These are phyloP conservation scores for Sinocyclocheilus grahami DNA, from an alignment of 2,113 vertebrate species.

Conservation along the genomic window DNA sequence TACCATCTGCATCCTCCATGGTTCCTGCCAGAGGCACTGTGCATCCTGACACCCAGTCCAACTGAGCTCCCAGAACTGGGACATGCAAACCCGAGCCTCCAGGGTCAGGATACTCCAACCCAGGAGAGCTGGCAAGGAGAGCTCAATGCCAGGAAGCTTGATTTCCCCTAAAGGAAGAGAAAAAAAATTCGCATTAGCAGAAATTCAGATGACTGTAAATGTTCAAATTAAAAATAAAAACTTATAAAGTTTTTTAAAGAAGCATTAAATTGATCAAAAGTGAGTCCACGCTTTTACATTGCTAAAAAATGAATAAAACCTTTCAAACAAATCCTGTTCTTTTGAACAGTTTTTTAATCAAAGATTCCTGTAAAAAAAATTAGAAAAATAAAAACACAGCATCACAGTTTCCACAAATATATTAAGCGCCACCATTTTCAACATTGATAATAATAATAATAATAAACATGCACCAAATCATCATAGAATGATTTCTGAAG, in stretches of 20 bases:
- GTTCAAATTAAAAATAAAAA: not conserved
- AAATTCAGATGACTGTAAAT: not conserved
- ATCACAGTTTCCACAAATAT: too few species aligned
- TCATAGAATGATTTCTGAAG: too few species aligned
- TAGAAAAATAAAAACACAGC: not conserved
- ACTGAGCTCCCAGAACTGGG: conserved; percentile 82
- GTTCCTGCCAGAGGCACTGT: conserved; percentile 80
- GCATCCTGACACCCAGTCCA: conserved; percentile 70
- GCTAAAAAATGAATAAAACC: too few species aligned
- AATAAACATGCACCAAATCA: too few species aligned
- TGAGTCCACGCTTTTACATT: too few species aligned
- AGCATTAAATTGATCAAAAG: too few species aligned
- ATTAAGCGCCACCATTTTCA: too few species aligned
- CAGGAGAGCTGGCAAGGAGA: conserved; percentile 80
- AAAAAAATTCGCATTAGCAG: not conserved
- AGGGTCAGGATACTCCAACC: conserved; percentile 87
- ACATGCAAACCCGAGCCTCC: conserved; percentile 82
- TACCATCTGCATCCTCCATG: conserved; percentile 84
- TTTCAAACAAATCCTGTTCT: too few species aligned
- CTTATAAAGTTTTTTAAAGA: too few species aligned
- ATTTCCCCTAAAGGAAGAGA: conserved; percentile 74
- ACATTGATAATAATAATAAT: too few species aligned
- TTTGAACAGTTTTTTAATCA: too few species aligned
- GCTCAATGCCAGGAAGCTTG: conserved; percentile 72
- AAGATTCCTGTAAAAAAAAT: too few species aligned